phyloP scores from a whole-genome alignment of 1,140 invertebrate species.

The Drosophila arizonae region DNA sequence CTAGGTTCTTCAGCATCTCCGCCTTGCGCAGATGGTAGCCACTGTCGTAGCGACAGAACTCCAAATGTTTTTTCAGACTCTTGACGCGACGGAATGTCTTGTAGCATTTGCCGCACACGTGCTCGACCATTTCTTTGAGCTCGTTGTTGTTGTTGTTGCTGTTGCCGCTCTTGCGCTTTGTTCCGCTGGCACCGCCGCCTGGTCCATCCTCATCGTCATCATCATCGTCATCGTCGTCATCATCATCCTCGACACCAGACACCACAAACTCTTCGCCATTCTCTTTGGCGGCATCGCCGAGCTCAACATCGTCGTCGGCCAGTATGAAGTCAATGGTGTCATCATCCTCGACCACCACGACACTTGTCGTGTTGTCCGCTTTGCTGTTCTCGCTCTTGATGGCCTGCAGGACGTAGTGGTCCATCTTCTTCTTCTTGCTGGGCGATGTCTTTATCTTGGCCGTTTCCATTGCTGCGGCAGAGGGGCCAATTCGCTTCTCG shows the following conservation, averaged over 20 bases:
- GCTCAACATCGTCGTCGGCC: constrained; percentile 58
- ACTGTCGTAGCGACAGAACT: constrained; percentile 77
- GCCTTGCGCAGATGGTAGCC: constrained; percentile 77
- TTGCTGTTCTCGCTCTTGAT: constrained; percentile 69
- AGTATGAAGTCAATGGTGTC: constrained; percentile 76
- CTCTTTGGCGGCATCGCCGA: constrained; percentile 18
- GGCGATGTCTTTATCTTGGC: constrained; percentile 51
- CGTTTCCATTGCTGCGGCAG: constrained; percentile 35
- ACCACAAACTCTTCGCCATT: constrained; percentile 60
- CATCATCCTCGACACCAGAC: constrained; percentile 37
- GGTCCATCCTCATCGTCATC: constrained; percentile 37
- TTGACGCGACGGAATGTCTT: constrained; percentile 76
- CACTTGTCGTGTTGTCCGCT: constrained; percentile 33
- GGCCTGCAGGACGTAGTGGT: constrained; percentile 74
- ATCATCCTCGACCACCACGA: constrained; percentile 46
- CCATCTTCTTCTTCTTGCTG: constrained; percentile 64
- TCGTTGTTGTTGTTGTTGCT: constrained; percentile 28
- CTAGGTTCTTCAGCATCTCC: constrained; percentile 79
- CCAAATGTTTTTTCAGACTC: constrained; percentile 74
- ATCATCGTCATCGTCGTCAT: constrained; percentile 50
- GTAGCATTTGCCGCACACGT: constrained; percentile 80
- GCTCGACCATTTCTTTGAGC: constrained; percentile 77
- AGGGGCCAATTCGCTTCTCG: constrained; percentile 43
- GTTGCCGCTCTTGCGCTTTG: constrained; percentile 10
- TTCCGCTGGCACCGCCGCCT: constrained; percentile 1